A percentile compares a stretch with the other conserved stretches of the same genome.
phyloP scores from a whole-genome alignment of 2,113 vertebrate genomes.

The Myrmophylax atrothorax region DNA sequence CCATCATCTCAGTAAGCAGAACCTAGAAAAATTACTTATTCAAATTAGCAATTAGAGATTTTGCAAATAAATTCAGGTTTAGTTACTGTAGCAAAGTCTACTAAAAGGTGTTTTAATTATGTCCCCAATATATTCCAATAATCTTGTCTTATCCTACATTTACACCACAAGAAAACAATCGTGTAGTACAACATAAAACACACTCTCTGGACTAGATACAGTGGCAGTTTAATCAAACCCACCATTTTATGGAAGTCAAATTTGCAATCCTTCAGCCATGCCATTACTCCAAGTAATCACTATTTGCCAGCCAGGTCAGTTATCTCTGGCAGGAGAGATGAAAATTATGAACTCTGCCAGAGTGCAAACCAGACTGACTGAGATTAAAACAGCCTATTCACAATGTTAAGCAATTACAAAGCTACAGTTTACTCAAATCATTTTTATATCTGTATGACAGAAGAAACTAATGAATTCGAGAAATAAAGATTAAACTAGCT shows the following conservation, averaged over 20 bases:
- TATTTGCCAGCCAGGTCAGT: not conserved
- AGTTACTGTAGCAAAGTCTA: not conserved
- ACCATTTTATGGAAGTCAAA: not conserved
- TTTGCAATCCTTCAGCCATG: not conserved
- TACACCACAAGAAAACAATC: not conserved
- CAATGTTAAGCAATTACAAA: not conserved
- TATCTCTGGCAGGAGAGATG: not conserved
- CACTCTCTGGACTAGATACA: not conserved
- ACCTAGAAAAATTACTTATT: constrained; percentile 72
- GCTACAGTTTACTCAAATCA: not conserved
- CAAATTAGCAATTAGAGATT: not conserved
- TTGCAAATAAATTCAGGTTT: not conserved
- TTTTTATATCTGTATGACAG: not conserved
- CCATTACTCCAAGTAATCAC: not conserved
- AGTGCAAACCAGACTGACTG: not conserved
- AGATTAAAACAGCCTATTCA: not conserved
- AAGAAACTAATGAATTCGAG: not conserved
- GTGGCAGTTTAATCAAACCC: not conserved
- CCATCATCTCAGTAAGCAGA: constrained; percentile 96
- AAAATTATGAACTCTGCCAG: not conserved
- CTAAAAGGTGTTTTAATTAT: not conserved
- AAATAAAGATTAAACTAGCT: not conserved
- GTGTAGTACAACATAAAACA: not conserved
- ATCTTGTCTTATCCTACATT: not conserved
- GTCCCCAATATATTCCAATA: not conserved